phyloP scores from a whole-genome alignment of 2,113 vertebrate genomes.

The Onychostruthus taczanowskii region DNA sequence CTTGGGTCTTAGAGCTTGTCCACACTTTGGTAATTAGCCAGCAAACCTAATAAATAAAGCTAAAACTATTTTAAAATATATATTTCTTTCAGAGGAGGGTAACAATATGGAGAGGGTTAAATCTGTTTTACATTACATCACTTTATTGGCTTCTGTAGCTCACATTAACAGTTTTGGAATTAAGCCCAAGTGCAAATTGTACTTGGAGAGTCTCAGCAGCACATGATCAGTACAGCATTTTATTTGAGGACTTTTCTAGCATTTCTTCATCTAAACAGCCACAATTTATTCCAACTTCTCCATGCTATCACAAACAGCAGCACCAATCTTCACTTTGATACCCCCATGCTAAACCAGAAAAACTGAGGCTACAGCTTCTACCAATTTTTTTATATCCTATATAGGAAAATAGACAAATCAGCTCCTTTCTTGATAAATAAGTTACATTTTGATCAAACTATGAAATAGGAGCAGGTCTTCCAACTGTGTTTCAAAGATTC shows the following conservation, averaged over 20 bases:
- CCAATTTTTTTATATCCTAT: too few species aligned
- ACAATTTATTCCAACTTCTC: neutral
- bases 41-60: neutral
- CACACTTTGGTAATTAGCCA: neutral
- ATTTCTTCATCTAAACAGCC: neutral
- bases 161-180: conserved; percentile 54
- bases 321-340: neutral
- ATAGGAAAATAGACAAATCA: neutral
- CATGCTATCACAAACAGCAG: neutral
- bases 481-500: neutral
- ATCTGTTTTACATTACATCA: conserved; percentile 49
- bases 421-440: neutral
- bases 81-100: neutral
- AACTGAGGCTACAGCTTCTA: neutral
- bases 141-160: conserved; percentile 39
- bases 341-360: neutral
- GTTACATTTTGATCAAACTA: neutral
- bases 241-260: conserved; percentile 33
- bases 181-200: conserved; percentile 56
- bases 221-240: conserved; percentile 3
- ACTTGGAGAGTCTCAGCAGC: conserved; percentile 50
- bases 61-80: rapidly evolving
- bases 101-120: conserved; percentile 15
- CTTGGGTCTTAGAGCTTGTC: neutral
- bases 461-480: neutral